Conservation (phyloP, 2,888 invertebrate species). For the Nowickia ferox region DNA sequence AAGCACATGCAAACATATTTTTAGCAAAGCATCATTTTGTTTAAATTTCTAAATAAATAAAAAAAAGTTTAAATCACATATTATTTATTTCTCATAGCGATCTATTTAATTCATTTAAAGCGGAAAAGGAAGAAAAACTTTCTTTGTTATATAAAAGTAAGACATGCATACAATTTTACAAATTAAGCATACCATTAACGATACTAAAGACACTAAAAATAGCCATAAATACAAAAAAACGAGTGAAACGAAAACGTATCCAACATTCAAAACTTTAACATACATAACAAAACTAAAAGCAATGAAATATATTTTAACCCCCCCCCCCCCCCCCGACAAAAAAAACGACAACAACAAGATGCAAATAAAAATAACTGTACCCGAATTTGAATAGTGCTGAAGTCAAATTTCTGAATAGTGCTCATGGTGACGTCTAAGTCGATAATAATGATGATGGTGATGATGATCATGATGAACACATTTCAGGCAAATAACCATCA, state of each 20-base stretch:
- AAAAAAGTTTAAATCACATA: not conserved
- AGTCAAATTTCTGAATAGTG: conserved; percentile 39
- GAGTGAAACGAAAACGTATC: not conserved
- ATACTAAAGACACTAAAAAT: conserved; percentile 69
- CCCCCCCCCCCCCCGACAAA: no score
- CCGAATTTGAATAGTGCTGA: conserved; percentile 27
- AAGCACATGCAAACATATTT: no score
- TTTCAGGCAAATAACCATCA: conserved; percentile 58
- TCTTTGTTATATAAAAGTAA: conserved; percentile 57
- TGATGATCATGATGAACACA: conserved; percentile 41
- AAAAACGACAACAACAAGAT: conserved; percentile 33
- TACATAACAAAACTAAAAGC: conserved; percentile 36
- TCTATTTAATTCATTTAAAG: conserved; percentile 25
- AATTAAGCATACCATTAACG: conserved; percentile 72
- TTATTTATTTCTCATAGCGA: not conserved
- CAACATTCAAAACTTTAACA: conserved; percentile 32
- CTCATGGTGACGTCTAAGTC: conserved; percentile 43
- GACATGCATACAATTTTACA: conserved; percentile 37
- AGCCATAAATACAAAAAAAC: conserved; percentile 23
- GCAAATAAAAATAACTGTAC: conserved; percentile 61
- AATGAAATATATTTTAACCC: not conserved
- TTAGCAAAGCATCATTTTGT: no score
- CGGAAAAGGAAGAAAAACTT: conserved; percentile 80
- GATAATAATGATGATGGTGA: conserved; percentile 23
- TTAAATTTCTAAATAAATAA: no score